Base-by-base conservation (phyloP, 2,113 vertebrate species). In the Tachycineta bicolor region DNA sequence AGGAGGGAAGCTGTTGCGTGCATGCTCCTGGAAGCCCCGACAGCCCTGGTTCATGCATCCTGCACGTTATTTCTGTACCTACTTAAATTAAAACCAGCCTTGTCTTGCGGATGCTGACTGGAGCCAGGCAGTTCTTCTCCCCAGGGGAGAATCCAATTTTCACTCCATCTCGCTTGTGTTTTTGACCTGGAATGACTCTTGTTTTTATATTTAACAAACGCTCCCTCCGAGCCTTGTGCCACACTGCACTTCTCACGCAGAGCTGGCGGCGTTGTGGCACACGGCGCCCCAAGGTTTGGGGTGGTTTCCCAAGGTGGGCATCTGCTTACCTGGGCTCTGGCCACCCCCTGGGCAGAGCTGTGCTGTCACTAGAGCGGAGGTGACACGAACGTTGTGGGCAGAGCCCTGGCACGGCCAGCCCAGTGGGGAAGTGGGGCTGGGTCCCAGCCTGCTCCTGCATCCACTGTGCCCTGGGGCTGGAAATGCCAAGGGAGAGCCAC, bases 141-240 rank as follows among this genome's bases (percentile, higher is more conserved):
- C 91, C 70, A 41, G 81, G 93, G 95, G 91, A 95, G 89, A 96
- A 96, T 97, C 89, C 89, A 85, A 91, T 95, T 93, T 93, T 91
- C 58, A 63, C 91, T 96, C 87, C 87, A 84, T 90, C 70, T 77
- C 62, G 16, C 91, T 96, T 23, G 73, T 78, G 94, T 79, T 89
- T 96, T 41, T 96, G 95, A 96, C 96, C 95, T 95, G 88, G 95
- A 78, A 94, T 96, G 96, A 96, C 89, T 96, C 87, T 82, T 67
- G 86, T 34, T 62, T 69, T 93, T 92, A 82, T 85, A 91, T 89
- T 92, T 78, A 83, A 82, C 77, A 8, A 82, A 46, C 2, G 6
- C 62, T 95, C 74, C 74, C 89, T 82, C 80, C 24, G 9, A 70
- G 73, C 65, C 83, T 24, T 1, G 67, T 8, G 3, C 82, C 3